These are phyloP conservation scores for Agapetus fuscipes DNA, from an alignment of 2,888 invertebrate species.

Conservation along the genomic window DNA sequence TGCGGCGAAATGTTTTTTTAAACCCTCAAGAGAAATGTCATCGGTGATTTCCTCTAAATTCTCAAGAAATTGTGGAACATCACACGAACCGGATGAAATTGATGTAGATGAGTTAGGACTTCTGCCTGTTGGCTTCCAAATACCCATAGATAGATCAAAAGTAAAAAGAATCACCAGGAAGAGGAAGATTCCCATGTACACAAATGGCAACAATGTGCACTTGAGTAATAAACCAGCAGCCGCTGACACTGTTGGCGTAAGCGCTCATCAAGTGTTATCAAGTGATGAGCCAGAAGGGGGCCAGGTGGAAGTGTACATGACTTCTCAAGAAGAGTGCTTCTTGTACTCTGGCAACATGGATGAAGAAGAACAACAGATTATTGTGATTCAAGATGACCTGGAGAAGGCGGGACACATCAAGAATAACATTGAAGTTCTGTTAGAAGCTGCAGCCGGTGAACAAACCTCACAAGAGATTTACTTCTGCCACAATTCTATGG, in stretches of 20 bases:
- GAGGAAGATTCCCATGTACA: constrained; percentile 7
- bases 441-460: constrained; percentile 14
- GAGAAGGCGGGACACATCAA: constrained; percentile 3
- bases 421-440: constrained; percentile 16
- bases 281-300: no score
- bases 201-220: no score
- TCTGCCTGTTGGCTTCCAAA: constrained; percentile 12
- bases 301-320: not conserved
- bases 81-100: not conserved
- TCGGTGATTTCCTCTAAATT: not conserved
- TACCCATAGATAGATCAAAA: constrained; percentile 12
- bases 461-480: constrained; percentile 4
- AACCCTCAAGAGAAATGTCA: not conserved
- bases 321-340: constrained; percentile 1
- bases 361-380: constrained; percentile 12
- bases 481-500: constrained; percentile 8
- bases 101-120: constrained; percentile 7
- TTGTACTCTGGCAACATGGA: constrained; percentile 1
- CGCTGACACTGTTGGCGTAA: no score
- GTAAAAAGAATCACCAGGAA: constrained; percentile 13
- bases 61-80: constrained; percentile 7
- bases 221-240: no score
- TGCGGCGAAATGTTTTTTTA: not conserved
- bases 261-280: no score
- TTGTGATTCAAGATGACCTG: constrained; percentile 9